phyloP scores from a whole-genome alignment of 2,888 invertebrate species.

The Didymodactylos carnosus region DNA sequence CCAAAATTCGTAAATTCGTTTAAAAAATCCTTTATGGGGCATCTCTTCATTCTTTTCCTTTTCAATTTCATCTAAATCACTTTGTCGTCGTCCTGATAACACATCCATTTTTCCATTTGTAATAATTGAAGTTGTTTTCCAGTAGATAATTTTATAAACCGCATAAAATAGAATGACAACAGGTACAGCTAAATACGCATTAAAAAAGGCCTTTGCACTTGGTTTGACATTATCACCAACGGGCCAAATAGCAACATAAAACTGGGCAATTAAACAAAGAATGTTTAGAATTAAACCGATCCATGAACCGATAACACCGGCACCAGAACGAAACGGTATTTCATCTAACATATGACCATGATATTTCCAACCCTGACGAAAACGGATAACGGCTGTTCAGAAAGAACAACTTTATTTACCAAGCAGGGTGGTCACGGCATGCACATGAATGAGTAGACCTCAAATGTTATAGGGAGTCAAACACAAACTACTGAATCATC shows the following conservation, averaged over 20 bases:
- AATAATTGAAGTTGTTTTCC: neutral
- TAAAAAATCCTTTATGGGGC: too few species aligned
- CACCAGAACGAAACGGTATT: neutral
- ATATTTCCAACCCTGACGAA: neutral
- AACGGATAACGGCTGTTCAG: too few species aligned
- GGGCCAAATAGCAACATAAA: neutral
- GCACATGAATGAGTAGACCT: too few species aligned
- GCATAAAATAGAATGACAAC: neutral
- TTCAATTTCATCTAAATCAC: too few species aligned
- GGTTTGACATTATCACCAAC: neutral
- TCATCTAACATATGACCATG: conserved; percentile 6
- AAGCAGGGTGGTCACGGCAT: too few species aligned
- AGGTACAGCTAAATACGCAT: neutral
- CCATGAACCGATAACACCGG: neutral
- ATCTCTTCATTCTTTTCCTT: too few species aligned
- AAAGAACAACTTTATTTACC: neutral
- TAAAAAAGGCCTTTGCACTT: neutral
- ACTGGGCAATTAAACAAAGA: conserved; percentile 2
- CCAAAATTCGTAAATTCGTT: too few species aligned
- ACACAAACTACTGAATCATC: too few species aligned
- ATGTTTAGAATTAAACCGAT: neutral
- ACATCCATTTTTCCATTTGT: too few species aligned
- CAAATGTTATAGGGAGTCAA: too few species aligned
- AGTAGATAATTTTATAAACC: neutral
- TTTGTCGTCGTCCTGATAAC: too few species aligned